Base-by-base conservation (phyloP, 2,113 vertebrate genomes). In the Budorcas taxicolor region DNA sequence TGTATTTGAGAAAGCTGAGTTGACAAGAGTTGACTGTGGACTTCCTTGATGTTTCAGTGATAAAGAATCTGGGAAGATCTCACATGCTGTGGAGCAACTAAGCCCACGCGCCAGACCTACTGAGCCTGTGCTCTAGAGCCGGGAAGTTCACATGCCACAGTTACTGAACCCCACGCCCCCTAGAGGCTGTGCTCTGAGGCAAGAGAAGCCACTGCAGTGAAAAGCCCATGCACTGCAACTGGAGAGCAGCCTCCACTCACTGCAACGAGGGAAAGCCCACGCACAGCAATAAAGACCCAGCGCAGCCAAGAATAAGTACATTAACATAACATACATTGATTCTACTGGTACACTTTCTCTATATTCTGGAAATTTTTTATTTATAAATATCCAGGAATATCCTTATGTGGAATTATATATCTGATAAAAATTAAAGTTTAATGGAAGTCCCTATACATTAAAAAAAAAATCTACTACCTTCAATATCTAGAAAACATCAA, bases 1-100 rank as follows among this genome's bases (percentile, higher is more conserved):
- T 94, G 50, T 83, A 94, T 80, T 83, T 97, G 60, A 90, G 43
- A 86, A 98, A 91, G 47, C 50, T 74, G 57, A 80, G 12, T 53
- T 95, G 87, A 67, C 88, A 91, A 90, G 36, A 86, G 36, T 58
- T 86, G 31, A 92, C 29, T 52, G 71, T 27, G 40, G 71, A 76
- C 40, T 43, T 43, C 71, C 71, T 43, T 43, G 71, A 43, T 76
- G 40, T 40, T 43, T 76, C 71, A 43, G 40, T 43, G 71, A 4
- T 43, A 43, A 76, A 76, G 12, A 43, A 27, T 43, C 71, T 27
- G 40, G 71, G 71, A 76, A 76, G 40, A 76, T 15, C 71, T 43
- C 36, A 76, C 71, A 27, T 27, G 36, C 67, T 40, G 64, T 74
- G n/a, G 19, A 74, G 67, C 71, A 43, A 43, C 23, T 76, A 43